Evolutionary conservation across 2,113 vertebrate species (phyloP), one percentile per base, ranked within the genome.

Genomic region (Ondatra zibethicus): DNA sequence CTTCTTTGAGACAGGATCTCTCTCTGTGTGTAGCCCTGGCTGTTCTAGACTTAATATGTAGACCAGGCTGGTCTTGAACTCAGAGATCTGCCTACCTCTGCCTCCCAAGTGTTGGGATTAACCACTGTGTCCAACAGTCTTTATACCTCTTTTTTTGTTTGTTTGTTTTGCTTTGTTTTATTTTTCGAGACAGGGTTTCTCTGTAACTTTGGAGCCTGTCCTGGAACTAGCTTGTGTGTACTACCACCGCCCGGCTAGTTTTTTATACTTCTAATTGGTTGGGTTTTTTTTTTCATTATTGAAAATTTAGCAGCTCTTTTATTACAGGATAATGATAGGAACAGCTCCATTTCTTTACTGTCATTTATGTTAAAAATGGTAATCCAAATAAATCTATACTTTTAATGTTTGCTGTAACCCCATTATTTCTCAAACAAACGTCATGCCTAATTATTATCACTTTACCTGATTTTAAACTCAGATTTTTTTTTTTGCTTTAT

Each of bases 281-380:
- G 19, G n/a, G n/a, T n/a, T n/a, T n/a, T n/a, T n/a, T n/a, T n/a
- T n/a, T n/a, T 98, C 97, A 98, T 98, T 98, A 98, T 70, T 98
- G 97, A 98, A 98, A 98, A 97, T 98, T 97, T 97, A 97, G 93
- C 97, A 97, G 94, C 97, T 98, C 97, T 91, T 95, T 98, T 97
- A 95, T 98, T 99, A 98, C 84, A 97, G 97, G 73, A 52, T 75
- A 97, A 93, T 97, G 98, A 98, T 97, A 98, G 98, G n/a, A 97
- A 91, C 42, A 92, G 95, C 88, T 96, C 96, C 8, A 42, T 92
- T 42, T 97, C 94, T 92, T 94, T 75, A 77, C 95, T 98, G 97
- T 98, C 97, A 98, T 97, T 97, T 87, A 36, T 94, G 87, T 96
- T 95, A 94, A 97, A 98, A 97, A 98, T 86, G 96, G 80, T 92